A percentile compares a stretch with the other conserved stretches of the same genome.
Conservation (phyloP, 2,888 invertebrate genomes). For the Cephalotes varians region DNA sequence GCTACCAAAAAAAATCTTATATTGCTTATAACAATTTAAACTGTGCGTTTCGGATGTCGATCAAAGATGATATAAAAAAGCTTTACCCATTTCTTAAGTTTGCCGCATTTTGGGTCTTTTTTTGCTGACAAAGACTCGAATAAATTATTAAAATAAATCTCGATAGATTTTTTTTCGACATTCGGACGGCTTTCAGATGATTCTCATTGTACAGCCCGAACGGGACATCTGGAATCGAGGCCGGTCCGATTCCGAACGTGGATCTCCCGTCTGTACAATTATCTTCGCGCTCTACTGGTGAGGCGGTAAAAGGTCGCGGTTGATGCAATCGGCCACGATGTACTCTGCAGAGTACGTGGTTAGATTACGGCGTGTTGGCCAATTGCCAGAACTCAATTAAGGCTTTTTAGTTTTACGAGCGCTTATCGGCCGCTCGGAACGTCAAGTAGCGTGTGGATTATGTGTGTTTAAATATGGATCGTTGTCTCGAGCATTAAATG, state of each 20-base stretch:
- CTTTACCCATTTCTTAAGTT: not conserved
- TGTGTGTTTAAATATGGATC: conserved; percentile 39
- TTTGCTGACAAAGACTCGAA: not conserved
- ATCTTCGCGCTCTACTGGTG: conserved; percentile 64
- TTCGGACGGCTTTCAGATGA: not conserved
- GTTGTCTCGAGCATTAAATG: not conserved
- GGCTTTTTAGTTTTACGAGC: conserved; percentile 56
- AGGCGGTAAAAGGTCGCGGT: conserved; percentile 63
- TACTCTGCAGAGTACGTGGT: conserved; percentile 44
- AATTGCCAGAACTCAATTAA: conserved; percentile 61
- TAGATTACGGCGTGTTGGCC: conserved; percentile 58
- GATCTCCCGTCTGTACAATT: conserved; percentile 55
- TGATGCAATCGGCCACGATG: conserved; percentile 61
- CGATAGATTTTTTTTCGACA: conserved; percentile 1
- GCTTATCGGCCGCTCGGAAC: conserved; percentile 15
- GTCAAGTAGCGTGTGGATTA: conserved; percentile 15
- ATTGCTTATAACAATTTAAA: not conserved
- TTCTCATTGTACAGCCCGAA: not conserved
- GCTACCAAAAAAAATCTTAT: not conserved
- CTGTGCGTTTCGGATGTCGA: too few species aligned
- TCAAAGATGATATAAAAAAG: not conserved
- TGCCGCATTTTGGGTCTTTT: not conserved
- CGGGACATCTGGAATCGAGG: conserved; percentile 37
- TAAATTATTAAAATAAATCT: conserved; percentile 2
- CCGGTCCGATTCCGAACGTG: conserved; percentile 35